Base-by-base conservation (phyloP, 1,140 invertebrate genomes). In the Gerris buenoi region DNA sequence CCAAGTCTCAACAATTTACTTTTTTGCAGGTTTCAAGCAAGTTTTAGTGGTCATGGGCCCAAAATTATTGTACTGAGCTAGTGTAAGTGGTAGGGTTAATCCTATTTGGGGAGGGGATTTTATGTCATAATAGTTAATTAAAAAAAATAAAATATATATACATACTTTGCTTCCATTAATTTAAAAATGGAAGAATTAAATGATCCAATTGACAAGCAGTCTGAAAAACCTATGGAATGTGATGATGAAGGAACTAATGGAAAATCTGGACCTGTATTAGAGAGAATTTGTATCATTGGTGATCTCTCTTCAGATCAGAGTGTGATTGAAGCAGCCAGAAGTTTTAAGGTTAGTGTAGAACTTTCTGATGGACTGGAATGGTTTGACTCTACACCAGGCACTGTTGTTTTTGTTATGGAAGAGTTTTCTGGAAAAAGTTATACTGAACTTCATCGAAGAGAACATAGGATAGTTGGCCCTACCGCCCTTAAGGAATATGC, bases 401-500 rank as follows among this genome's bases (percentile, higher is more conserved):
- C 66, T 25, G 65, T 63, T 26, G 60, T 70, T 10, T 72, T 72
- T 63, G 68, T 72, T 23, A 33, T 73, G n/a, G 69, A 72, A 25
- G 70, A 73, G 60, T 72, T 72, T 65, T 64, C 65, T 63, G 71
- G 71, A 1, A 14, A 66, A 15, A 33, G 70, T 14, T 72, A 68
- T 29, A 70, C 70, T 3, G 29, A 62, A 15, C 68, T 73, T 14
- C 67, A 70, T 25, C 57, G 68, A 63, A 25, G 66, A 26, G 70
- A 67, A n/a, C 70, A 71, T 29, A 73, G 71, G 66, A 65, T 74
- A n/a, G 59, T 74, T 15, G 74, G 74, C 5, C 72, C 73, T 22
- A 84, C 86, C 73, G 87, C 90, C 74, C 79, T 92, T 71, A 77
- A 88, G 75, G 86, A 90, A 76, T 76, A 89, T 74, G 83, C 88